Evolutionary conservation across 1,140 invertebrate species (phyloP), one percentile per base, ranked within the genome.

Genomic region (Drosophila mauritiana): DNA sequence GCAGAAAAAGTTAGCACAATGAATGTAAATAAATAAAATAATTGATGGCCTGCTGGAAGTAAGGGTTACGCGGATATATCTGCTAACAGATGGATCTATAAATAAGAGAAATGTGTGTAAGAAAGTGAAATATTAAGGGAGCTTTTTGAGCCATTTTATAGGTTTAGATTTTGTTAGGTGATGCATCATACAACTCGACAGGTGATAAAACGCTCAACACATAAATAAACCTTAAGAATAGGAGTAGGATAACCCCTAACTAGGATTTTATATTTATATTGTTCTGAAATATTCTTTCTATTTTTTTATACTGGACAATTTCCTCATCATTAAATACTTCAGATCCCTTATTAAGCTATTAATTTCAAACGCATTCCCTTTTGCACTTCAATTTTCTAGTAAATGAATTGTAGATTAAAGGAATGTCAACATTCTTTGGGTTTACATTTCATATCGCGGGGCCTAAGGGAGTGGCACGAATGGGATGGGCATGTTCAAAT

Each of bases 11-110:
- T 49, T 34, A 20, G 34, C 37, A 13, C 34, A 70, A 70, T 70
- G 36, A 57, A 49, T 57, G 52, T 57, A 70, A 70, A 70, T 70
- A 70, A 70, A 42, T 57, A 56, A 70, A 49, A 49, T 70, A 69
- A 56, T 40, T 46, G 36, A 70, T 68, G 42, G 63, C 40, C 62
- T n/a, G 17, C 6, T 39, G 49, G 13, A 46, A 65, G 40, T 27
- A 49, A 57, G 48, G 51, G 64, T 56, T 69, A 56, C 10, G n/a
- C 43, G 49, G 27, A 56, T 70, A 57, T 68, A 69, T 49, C 27
- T 56, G 43, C 65, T 36, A 65, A 56, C 43, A 67, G 43, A 40
- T 11, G 43, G 20, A 22, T 34, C 36, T 20, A 40, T 25, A 56
- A 70, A 34, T 48, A 36, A 31, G n/a, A 39, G 15, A 2, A 15